phyloP scores from a whole-genome alignment of 2,888 invertebrate genomes.

The Nyleta sp. region DNA sequence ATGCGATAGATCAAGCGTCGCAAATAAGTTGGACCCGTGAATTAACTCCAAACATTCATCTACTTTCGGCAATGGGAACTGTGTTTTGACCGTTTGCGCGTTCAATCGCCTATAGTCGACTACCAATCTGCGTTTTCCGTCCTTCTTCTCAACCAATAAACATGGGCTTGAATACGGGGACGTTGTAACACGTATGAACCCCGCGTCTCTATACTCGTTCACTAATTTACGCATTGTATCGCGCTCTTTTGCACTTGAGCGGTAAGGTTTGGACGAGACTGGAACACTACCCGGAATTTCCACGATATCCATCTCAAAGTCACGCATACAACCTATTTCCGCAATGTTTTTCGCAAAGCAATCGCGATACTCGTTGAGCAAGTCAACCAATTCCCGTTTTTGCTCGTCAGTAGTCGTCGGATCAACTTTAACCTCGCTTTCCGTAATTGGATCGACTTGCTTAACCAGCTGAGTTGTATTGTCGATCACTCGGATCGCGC shows the following conservation, averaged over 20 bases:
- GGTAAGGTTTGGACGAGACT: constrained; percentile 10
- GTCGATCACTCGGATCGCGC: background rate
- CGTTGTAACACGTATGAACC: constrained; percentile 66
- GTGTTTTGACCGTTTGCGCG: constrained; percentile 49
- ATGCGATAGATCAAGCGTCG: no score
- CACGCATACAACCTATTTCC: constrained; percentile 42
- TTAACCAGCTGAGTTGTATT: background rate
- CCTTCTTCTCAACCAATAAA: constrained; percentile 62
- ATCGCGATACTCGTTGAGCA: constrained; percentile 29
- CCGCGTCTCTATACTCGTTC: constrained; percentile 22
- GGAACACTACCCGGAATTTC: constrained; percentile 15
- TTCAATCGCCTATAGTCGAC: constrained; percentile 65
- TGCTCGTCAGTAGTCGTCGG: background rate
- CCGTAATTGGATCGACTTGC: background rate
- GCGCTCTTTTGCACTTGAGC: background rate
- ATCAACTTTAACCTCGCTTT: background rate
- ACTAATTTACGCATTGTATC: constrained; percentile 18
- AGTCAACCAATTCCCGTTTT: background rate
- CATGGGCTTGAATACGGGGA: constrained; percentile 67
- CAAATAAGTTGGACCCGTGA: constrained; percentile 15
- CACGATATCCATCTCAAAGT: constrained; percentile 19
- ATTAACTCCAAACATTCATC: constrained; percentile 64
- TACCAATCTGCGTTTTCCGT: constrained; percentile 57
- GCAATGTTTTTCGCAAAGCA: constrained; percentile 44
- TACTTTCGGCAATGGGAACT: constrained; percentile 61